Evolutionary conservation across 2,797 vertebrate species (phyloP).

Genomic region (Notolepis coatsorum): DNA sequence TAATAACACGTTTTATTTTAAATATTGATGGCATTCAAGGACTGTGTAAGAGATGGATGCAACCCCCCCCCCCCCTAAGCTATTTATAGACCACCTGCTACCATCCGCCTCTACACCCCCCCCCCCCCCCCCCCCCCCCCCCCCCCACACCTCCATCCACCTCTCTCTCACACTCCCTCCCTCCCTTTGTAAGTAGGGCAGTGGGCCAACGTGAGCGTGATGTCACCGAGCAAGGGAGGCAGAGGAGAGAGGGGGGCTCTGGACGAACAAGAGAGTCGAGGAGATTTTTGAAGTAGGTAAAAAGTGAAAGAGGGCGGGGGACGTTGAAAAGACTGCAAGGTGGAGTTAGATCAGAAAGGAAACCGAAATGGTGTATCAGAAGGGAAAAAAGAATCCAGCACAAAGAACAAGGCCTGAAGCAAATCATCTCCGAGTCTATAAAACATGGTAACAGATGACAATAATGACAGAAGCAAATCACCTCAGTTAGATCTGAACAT

Average conservation of each 20-base stretch:
- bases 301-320: not conserved
- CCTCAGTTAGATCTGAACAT: not conserved
- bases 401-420: not conserved
- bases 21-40: conserved; percentile 30
- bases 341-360: conserved; percentile 17
- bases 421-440: not conserved
- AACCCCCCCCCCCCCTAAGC: conserved; percentile 48
- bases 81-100: conserved; percentile 80
- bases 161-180: conserved; percentile 48
- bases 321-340: not conserved
- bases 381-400: not conserved
- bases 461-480: not conserved
- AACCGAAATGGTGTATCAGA: conserved; percentile 12
- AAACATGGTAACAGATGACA: not conserved
- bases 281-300: conserved; percentile 25
- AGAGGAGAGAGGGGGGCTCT: conserved; percentile 51
- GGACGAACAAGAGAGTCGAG: conserved; percentile 25
- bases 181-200: conserved; percentile 82
- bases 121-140: conserved; percentile 59
- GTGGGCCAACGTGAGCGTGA: conserved; percentile 78
- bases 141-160: conserved; percentile 55
- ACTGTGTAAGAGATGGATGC: conserved; percentile 46
- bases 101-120: conserved; percentile 73
- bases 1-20: conserved; percentile 4
- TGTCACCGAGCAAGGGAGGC: conserved; percentile 71